Evolutionary conservation across 1,140 invertebrate genomes (phyloP).

Genomic region (Heliconius hermathena): DNA sequence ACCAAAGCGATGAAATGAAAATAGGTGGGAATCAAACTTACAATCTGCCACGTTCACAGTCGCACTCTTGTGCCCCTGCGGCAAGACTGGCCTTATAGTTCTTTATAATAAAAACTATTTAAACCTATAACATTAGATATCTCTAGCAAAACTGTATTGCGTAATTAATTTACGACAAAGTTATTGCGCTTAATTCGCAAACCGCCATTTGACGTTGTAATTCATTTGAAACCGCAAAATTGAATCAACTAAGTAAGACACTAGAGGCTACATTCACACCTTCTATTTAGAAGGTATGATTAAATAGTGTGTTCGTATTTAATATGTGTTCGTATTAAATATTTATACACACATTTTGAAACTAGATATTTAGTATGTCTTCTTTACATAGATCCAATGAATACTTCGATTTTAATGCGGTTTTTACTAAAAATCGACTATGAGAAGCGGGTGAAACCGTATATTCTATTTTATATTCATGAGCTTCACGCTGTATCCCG

Average conservation of each 20-base stretch:
- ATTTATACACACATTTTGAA: too few relatives aligned
- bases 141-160: neutral
- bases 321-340: neutral
- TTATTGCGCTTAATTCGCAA: constrained; percentile 12
- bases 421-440: too few relatives aligned
- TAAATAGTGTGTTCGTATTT: neutral
- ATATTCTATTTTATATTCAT: too few relatives aligned
- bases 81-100: neutral
- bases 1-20: too few relatives aligned
- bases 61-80: too few relatives aligned
- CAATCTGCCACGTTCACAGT: too few relatives aligned
- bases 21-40: too few relatives aligned
- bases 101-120: neutral
- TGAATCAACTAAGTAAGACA: constrained; percentile 17
- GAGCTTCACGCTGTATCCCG: too few relatives aligned
- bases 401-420: too few relatives aligned
- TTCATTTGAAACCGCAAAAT: constrained; percentile 20
- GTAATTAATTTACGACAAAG: neutral
- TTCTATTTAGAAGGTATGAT: neutral
- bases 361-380: too few relatives aligned
- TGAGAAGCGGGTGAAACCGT: too few relatives aligned
- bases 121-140: neutral
- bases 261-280: constrained; percentile 16
- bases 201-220: constrained; percentile 16
- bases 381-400: too few relatives aligned